Conservation (phyloP, 2,888 invertebrate genomes). For the Lasioglossum lativentre region DNA sequence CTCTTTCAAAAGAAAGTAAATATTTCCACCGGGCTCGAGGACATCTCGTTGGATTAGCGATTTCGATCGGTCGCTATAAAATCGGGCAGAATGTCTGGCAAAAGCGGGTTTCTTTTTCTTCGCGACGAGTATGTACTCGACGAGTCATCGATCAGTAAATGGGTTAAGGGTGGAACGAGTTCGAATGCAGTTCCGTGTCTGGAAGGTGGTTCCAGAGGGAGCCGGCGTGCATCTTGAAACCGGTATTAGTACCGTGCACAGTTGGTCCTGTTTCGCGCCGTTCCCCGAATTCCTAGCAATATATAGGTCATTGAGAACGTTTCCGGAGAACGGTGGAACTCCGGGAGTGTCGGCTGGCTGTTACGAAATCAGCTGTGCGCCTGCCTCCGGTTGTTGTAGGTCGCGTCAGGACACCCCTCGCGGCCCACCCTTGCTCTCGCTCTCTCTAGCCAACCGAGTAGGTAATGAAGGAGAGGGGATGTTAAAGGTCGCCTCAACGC, state of each 20-base stretch:
- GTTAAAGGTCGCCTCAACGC: constrained; percentile 78
- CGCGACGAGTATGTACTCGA: too few species aligned
- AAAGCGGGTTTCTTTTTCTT: too few species aligned
- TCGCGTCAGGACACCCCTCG: constrained; percentile 71
- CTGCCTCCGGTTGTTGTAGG: constrained; percentile 78
- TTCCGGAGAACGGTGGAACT: constrained; percentile 70
- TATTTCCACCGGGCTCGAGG: too few species aligned
- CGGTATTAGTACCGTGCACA: not conserved
- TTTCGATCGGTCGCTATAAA: too few species aligned
- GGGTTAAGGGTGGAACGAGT: not conserved
- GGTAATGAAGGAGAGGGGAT: constrained; percentile 55
- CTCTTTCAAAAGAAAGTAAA: not conserved
- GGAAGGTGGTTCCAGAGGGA: not conserved
- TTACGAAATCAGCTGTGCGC: constrained; percentile 80
- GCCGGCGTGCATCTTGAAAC: not conserved
- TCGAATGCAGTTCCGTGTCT: not conserved
- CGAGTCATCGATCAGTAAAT: not conserved
- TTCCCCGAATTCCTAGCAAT: constrained; percentile 44
- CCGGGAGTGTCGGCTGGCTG: constrained; percentile 62
- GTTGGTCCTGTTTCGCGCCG: constrained; percentile 41
- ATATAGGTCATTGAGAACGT: constrained; percentile 67
- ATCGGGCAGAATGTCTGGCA: too few species aligned
- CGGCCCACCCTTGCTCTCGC: constrained; percentile 35
- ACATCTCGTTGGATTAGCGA: not conserved
- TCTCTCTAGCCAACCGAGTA: constrained; percentile 41